Evolutionary conservation across 2,113 vertebrate species (phyloP).

Genomic region (Nettapus auritus): DNA sequence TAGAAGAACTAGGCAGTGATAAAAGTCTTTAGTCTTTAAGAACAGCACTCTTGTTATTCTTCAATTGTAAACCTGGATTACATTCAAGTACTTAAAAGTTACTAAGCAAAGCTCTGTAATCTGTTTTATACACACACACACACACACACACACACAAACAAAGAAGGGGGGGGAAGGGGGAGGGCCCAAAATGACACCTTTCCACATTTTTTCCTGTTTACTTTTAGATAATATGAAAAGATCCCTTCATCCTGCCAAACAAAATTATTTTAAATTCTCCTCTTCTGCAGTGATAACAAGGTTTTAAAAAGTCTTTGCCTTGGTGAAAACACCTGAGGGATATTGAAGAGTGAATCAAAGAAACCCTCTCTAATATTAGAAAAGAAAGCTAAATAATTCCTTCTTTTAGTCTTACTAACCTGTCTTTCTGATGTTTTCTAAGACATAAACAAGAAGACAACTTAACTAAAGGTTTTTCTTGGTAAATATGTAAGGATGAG

Average conservation of each 20-base stretch:
- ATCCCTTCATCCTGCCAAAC: neutral
- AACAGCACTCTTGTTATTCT: neutral
- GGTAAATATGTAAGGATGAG: neutral
- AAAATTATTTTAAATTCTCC: neutral
- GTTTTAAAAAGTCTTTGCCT: neutral
- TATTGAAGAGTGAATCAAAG: neutral
- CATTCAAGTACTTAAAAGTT: neutral
- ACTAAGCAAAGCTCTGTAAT: neutral
- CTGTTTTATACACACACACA: neutral
- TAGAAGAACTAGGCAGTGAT: neutral
- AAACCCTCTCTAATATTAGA: neutral
- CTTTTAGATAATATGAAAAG: neutral
- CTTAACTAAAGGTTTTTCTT: neutral
- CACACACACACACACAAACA: too few relatives aligned
- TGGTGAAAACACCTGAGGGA: neutral
- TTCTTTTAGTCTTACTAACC: neutral
- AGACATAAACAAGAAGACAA: neutral
- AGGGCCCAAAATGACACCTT: neutral
- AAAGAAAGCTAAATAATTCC: neutral
- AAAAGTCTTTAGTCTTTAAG: neutral
- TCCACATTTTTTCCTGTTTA: neutral
- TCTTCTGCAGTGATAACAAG: neutral
- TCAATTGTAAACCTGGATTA: neutral
- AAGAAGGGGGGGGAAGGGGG: too few relatives aligned
- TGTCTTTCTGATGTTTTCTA: neutral